These are phyloP conservation scores for Pseudomyrmex dendroicus DNA, from an alignment of 1,140 invertebrate species.

Conservation along the genomic window DNA sequence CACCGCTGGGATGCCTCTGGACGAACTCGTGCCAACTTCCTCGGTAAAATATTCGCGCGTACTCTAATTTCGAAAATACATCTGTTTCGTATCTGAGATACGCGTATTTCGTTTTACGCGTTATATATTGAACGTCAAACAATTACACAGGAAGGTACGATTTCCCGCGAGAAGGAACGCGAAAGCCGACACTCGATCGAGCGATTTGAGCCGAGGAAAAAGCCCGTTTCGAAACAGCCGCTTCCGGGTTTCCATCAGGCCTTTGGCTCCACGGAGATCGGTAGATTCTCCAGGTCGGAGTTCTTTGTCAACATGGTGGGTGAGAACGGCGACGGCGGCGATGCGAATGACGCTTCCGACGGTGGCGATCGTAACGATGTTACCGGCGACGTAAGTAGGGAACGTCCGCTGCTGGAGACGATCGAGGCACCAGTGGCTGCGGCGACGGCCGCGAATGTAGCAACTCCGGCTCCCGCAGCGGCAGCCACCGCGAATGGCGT, in stretches of 20 bases:
- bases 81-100: neutral
- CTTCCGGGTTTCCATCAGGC: constrained; percentile 91
- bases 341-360: neutral
- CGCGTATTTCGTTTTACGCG: too few relatives aligned
- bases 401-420: constrained; percentile 48
- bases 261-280: constrained; percentile 92
- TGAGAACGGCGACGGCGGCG: constrained; percentile 54
- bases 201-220: constrained; percentile 73
- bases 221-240: constrained; percentile 81
- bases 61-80: neutral
- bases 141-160: constrained; percentile 29
- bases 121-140: neutral
- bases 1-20: constrained; percentile 53
- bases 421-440: constrained; percentile 17
- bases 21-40: constrained; percentile 49
- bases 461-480: constrained; percentile 3
- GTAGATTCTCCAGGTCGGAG: constrained; percentile 87
- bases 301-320: constrained; percentile 84
- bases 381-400: constrained; percentile 68
- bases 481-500: constrained; percentile 37
- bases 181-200: constrained; percentile 65
- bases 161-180: constrained; percentile 55
- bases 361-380: constrained; percentile 36
- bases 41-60: constrained; percentile 39
- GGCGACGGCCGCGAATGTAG: neutral